A percentile compares a stretch with the other conserved stretches of the same genome.
phyloP scores from a whole-genome alignment of 2,113 vertebrate species.

The Sapajus apella region DNA sequence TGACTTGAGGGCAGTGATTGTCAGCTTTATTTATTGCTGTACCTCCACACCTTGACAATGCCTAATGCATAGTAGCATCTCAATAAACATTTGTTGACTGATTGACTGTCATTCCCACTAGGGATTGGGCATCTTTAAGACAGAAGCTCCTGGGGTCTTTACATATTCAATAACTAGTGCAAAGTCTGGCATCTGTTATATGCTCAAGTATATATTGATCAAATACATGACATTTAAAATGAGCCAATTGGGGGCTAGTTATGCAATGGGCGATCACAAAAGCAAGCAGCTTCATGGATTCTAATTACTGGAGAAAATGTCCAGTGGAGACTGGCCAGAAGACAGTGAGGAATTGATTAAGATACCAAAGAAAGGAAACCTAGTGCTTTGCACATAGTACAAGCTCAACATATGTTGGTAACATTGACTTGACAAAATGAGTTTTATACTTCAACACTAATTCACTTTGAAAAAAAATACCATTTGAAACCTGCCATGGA shows the following conservation, averaged over 20 bases:
- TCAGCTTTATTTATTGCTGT: background rate
- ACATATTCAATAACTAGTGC: background rate
- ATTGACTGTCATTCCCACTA: background rate
- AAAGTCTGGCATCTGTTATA: background rate
- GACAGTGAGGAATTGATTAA: background rate
- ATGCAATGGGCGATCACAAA: background rate
- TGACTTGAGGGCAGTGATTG: background rate
- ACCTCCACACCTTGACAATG: background rate
- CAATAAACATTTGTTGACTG: background rate
- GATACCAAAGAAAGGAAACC: background rate
- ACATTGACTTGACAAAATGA: constrained; percentile 32
- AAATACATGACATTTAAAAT: background rate
- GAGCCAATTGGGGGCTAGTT: background rate
- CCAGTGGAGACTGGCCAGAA: background rate
- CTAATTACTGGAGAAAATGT: background rate
- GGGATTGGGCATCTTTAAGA: background rate
- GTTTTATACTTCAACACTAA: constrained; percentile 53
- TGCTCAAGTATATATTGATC: background rate
- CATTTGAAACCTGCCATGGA: constrained; percentile 31
- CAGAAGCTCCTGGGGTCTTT: background rate
- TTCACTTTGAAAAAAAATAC: background rate
- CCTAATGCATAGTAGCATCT: background rate
- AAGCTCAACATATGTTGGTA: constrained; percentile 37
- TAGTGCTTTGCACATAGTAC: background rate
- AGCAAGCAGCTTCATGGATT: background rate